phyloP scores from a whole-genome alignment of 1,140 invertebrate genomes.

The Drosophila varians region DNA sequence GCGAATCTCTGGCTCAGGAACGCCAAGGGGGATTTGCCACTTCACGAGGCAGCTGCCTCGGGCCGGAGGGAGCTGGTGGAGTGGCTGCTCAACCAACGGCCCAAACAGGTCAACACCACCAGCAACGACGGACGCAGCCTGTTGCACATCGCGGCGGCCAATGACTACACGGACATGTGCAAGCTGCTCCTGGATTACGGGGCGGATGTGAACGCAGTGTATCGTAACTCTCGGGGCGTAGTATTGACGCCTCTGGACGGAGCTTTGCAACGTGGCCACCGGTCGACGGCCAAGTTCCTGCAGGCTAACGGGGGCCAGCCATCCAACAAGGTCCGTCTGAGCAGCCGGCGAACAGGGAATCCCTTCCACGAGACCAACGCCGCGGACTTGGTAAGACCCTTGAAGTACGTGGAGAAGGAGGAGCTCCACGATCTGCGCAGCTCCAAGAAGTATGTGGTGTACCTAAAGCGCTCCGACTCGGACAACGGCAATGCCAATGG shows the following conservation, averaged over 20 bases:
- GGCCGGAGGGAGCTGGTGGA: conserved; percentile 93
- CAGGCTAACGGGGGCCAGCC: conserved; percentile 95
- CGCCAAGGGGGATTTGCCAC: conserved; percentile 93
- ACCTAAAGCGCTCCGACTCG: conserved; percentile 71
- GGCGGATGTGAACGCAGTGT: conserved; percentile 92
- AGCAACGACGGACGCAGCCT: conserved; percentile 97
- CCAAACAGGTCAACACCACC: conserved; percentile 92
- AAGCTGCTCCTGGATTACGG: conserved; percentile 93
- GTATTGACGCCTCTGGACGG: conserved; percentile 95
- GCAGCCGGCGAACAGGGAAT: conserved; percentile 69
- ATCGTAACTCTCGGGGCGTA: conserved; percentile 91
- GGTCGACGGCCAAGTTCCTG: conserved; percentile 95
- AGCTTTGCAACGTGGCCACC: conserved; percentile 92
- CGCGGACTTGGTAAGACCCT: conserved; percentile 66
- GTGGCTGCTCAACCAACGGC: conserved; percentile 93
- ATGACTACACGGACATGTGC: conserved; percentile 97
- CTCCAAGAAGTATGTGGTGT: conserved; percentile 79
- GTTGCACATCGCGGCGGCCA: conserved; percentile 96
- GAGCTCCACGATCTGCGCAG: conserved; percentile 74
- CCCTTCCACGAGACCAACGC: conserved; percentile 67
- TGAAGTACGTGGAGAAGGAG: conserved; percentile 79
- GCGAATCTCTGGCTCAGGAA: conserved; percentile 97
- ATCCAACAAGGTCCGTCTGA: conserved; percentile 86
- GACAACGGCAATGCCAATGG: conserved; percentile 37
- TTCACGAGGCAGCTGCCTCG: conserved; percentile 97